These are phyloP conservation scores for Arrhamphus sclerolepis DNA, from an alignment of 2,797 vertebrate genomes.

Conservation along the genomic window DNA sequence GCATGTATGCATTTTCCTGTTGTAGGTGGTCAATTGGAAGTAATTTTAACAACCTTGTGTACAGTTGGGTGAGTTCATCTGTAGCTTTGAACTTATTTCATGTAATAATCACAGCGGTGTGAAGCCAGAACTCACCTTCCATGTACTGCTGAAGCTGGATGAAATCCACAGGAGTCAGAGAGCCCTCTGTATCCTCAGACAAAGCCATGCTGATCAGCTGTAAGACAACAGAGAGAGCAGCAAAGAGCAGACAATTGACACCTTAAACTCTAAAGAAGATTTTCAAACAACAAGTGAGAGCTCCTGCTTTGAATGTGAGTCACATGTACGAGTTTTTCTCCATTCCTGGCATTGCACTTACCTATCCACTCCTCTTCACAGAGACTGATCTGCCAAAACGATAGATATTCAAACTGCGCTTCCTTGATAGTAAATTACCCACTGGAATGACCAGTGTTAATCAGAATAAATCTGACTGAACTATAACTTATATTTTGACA, in stretches of 20 bases:
- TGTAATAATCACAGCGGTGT: not conserved
- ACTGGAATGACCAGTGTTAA: not conserved
- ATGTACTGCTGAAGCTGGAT: conserved; percentile 91
- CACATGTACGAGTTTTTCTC: conserved; percentile 38
- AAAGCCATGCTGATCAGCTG: conserved; percentile 64
- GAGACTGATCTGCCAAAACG: too few relatives aligned
- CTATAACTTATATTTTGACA: too few relatives aligned
- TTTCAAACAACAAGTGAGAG: not conserved
- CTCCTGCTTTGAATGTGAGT: not conserved
- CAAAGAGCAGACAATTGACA: not conserved
- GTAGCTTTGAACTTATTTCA: not conserved
- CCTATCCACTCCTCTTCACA: too few relatives aligned
- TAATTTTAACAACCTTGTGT: not conserved
- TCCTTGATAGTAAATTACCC: too few relatives aligned
- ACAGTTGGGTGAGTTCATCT: not conserved
- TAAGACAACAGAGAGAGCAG: conserved; percentile 9
- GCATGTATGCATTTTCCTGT: not conserved
- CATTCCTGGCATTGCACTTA: conserved; percentile 50
- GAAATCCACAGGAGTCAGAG: conserved; percentile 87
- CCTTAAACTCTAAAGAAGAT: not conserved
- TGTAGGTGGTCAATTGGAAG: not conserved
- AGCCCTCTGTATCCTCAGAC: conserved; percentile 62
- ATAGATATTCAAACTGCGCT: too few relatives aligned
- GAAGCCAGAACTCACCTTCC: conserved; percentile 82
- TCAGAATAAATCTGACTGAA: not conserved